Conservation (phyloP, 1,140 invertebrate species). For the Drosophila watanabei region DNA sequence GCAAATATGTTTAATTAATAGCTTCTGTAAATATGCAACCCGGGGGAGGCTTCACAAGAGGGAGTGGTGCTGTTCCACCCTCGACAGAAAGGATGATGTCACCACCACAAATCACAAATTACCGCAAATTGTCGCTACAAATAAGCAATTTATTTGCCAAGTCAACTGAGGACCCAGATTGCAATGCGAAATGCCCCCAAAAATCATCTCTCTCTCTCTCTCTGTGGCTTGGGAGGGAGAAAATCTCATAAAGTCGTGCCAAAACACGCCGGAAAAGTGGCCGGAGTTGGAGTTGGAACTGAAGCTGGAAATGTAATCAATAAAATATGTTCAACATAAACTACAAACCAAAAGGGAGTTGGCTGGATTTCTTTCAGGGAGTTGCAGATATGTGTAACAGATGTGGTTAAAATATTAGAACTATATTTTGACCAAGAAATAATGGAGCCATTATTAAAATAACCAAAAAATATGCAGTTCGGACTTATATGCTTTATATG, state of each 20-base stretch:
- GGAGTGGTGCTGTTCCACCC: slow-evolving; percentile 5
- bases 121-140: slow-evolving; percentile 83
- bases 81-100: slow-evolving; percentile 59
- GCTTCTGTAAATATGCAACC: slow-evolving; percentile 40
- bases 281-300: slow-evolving; percentile 10
- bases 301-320: slow-evolving; percentile 69
- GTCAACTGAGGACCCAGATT: slow-evolving; percentile 22
- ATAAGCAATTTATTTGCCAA: slow-evolving; percentile 83
- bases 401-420: background rate
- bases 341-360: slow-evolving; percentile 42
- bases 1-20: slow-evolving; percentile 80
- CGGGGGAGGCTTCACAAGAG: slow-evolving; percentile 11
- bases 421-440: background rate
- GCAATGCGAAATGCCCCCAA: slow-evolving; percentile 41
- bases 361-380: slow-evolving; percentile 6
- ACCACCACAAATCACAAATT: slow-evolving; percentile 78
- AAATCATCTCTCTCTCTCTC: slow-evolving; percentile 25
- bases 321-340: slow-evolving; percentile 79
- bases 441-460: background rate
- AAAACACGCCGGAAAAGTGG: slow-evolving; percentile 57
- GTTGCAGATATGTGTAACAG: background rate
- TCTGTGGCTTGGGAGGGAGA: slow-evolving; percentile 26
- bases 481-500: background rate
- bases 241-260: slow-evolving; percentile 79
- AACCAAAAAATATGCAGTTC: background rate